phyloP scores from a whole-genome alignment of 2,113 vertebrate species.

The Toxotes chatareus region DNA sequence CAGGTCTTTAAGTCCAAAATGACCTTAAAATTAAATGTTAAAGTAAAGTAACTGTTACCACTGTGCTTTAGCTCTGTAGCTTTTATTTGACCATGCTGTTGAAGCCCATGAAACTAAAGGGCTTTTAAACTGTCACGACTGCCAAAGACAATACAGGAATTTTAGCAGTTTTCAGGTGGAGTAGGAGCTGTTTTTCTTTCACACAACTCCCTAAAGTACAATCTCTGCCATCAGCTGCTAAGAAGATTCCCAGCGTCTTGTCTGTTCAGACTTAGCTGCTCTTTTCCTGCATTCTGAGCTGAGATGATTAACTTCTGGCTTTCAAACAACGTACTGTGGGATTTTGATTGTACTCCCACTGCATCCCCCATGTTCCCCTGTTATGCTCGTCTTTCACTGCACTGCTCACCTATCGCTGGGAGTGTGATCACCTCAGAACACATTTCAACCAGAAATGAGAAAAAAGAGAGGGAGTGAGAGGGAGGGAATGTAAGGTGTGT shows the following conservation, averaged over 20 bases:
- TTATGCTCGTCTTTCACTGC: background rate
- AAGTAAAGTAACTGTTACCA: background rate
- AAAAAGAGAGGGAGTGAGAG: background rate
- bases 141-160: background rate
- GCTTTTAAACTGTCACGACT: background rate
- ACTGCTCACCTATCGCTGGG: background rate
- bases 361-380: background rate
- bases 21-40: background rate
- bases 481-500: conserved; percentile 1
- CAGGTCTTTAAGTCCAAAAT: too few relatives aligned
- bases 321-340: background rate
- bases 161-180: background rate
- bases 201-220: too few relatives aligned
- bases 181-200: background rate
- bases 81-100: background rate
- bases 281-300: background rate
- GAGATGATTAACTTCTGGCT: conserved; percentile 34
- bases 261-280: background rate
- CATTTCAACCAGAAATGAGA: background rate
- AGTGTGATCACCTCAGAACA: background rate
- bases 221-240: background rate
- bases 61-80: background rate
- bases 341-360: background rate
- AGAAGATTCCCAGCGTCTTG: conserved; percentile 11
- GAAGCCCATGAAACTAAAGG: background rate